Conservation (phyloP, 30 jellyfish, hydroid and myxozoan species). For the Cassiopea andromeda region DNA sequence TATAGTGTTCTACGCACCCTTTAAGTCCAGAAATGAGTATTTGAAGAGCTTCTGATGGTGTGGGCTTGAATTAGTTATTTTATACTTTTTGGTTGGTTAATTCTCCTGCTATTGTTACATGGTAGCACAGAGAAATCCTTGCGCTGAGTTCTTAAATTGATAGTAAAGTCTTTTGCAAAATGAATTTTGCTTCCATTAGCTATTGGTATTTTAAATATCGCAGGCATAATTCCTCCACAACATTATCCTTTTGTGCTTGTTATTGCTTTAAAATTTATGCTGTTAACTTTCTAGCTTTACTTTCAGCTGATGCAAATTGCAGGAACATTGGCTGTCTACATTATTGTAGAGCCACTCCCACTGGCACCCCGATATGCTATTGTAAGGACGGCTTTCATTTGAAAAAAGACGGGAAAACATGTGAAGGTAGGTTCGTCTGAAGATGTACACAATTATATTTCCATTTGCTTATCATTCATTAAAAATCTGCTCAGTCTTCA, state of each 20-base stretch:
- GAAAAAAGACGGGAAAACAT: constrained; percentile 63
- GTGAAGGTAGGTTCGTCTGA: constrained; percentile 57
- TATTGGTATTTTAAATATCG: too few species aligned
- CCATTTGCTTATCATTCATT: not conserved
- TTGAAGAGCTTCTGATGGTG: too few species aligned
- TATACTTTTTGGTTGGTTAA: not conserved
- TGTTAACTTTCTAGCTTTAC: not conserved
- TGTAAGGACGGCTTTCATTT: constrained; percentile 72
- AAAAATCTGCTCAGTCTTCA: too few species aligned
- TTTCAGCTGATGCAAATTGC: constrained; percentile 64
- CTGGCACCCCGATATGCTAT: constrained; percentile 70
- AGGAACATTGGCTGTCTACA: constrained; percentile 42
- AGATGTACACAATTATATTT: not conserved
- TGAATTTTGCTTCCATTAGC: not conserved
- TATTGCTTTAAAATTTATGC: not conserved
- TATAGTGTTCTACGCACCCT: too few species aligned
- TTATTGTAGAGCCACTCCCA: constrained; percentile 72
- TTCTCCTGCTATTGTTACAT: not conserved
- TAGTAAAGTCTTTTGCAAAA: not conserved
- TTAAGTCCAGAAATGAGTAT: too few species aligned
- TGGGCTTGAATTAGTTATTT: not conserved
- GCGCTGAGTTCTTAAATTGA: not conserved
- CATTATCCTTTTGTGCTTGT: not conserved
- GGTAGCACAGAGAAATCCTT: not conserved
- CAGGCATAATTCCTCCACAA: too few species aligned